Evolutionary conservation across 1,140 invertebrate species (phyloP).

Genomic region (Solenopsis invicta): DNA sequence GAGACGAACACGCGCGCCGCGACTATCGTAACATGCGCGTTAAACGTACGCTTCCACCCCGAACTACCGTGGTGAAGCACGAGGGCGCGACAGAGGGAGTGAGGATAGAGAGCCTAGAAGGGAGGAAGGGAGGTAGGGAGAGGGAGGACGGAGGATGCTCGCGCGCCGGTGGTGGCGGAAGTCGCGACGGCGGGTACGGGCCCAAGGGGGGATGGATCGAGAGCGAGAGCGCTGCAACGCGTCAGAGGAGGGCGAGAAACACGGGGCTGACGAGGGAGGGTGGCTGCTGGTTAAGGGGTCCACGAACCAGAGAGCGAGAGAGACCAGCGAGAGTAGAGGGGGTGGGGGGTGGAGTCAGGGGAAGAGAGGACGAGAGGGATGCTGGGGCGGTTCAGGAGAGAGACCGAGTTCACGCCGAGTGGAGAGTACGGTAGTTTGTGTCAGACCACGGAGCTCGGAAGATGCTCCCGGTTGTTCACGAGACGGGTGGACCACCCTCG

Average conservation of each 20-base stretch:
- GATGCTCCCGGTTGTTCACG: conserved; percentile 80
- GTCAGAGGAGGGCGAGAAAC: conserved; percentile 36
- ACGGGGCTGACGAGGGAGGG: conserved; percentile 63
- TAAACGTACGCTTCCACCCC: conserved; percentile 76
- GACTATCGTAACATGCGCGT: conserved; percentile 82
- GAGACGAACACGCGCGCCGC: conserved; percentile 70
- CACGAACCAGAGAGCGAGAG: conserved; percentile 55
- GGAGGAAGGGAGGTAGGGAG: neutral
- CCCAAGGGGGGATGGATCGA: conserved; percentile 42
- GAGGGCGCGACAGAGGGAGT: conserved; percentile 41
- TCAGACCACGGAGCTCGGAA: conserved; percentile 83
- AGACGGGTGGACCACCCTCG: conserved; percentile 73
- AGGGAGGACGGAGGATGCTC: conserved; percentile 41
- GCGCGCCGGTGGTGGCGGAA: conserved; percentile 59
- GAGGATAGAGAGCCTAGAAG: neutral
- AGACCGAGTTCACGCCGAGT: conserved; percentile 81
- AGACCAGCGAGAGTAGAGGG: conserved; percentile 50
- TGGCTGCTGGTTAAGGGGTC: conserved; percentile 61
- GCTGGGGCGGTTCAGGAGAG: conserved; percentile 80
- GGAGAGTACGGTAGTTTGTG: conserved; percentile 84
- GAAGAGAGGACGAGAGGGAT: conserved; percentile 73
- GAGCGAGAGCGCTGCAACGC: conserved; percentile 65
- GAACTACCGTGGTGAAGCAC: conserved; percentile 45
- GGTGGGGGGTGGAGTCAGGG: conserved; percentile 29
- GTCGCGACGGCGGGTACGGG: conserved; percentile 60